Evolutionary conservation across 23 tunicate species (phyloP), one percentile per base, ranked within the genome.

Genomic region (Diplosoma virens): DNA sequence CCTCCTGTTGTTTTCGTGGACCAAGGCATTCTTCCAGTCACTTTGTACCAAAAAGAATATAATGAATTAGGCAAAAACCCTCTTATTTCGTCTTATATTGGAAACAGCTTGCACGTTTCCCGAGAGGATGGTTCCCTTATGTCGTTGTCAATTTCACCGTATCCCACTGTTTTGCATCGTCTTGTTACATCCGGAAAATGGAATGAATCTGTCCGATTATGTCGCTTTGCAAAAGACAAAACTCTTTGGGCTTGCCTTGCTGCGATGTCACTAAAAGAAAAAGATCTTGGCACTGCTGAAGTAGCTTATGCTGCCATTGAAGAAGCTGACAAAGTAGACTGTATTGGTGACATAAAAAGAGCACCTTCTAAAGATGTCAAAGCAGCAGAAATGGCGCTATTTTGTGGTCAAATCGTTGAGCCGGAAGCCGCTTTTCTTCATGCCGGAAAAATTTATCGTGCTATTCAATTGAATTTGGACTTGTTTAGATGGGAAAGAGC

Each of bases 161-260:
- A 92, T 47, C 92, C 97, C 0, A 25, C 77, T n/a, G 54, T 78
- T 21, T 85, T 92, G 20, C 91, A 92, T 69, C 87, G 73, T 24
- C 75, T 92, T 7, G 87, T 85, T 34, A 24, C 71, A 7, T 32
- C 79, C 0, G 80, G 87, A 4, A 84, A 76, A 41, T 92, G 87
- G 84, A 56, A 76, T n/a, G 97, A 92, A 81, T 92, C 97, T 4
- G 81, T 92, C 36, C 35, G 87, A 17, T 65, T 92, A 17, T 92
- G 97, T 61, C 81, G 92, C 7, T 92, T 92, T 76, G 86, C 89
- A 1, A 92, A 92, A 47, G 80, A 79, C 0, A 76, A 61, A 11
- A 75, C 84, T 18, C 61, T 92, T 29, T 92, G 97, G 97, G 97
- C 92, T 0, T 85, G 97, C 36, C 81, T 92, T 5, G 97, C 97